Percentiles rank a stretch among this genome's conserved stretches.
phyloP scores from a whole-genome alignment of 2,797 vertebrate species.

The Helicolenus hilgendorfi region DNA sequence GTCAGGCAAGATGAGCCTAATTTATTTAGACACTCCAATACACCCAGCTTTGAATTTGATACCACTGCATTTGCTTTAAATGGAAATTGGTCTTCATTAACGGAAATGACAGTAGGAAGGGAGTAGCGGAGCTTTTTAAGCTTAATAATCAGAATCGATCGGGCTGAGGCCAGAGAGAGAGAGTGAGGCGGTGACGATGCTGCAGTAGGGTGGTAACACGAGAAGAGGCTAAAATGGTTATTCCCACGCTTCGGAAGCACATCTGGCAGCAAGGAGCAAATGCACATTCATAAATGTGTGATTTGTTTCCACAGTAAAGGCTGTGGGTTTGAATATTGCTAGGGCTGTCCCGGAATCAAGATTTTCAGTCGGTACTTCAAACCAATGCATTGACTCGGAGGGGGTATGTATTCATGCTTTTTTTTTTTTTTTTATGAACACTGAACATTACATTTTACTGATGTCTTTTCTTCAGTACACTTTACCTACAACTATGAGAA shows the following conservation, averaged over 20 bases:
- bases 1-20: conserved; percentile 57
- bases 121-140: conserved; percentile 70
- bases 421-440: background rate
- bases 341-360: background rate
- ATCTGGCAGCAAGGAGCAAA: conserved; percentile 38
- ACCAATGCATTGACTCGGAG: background rate
- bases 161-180: background rate
- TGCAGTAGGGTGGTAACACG: conserved; percentile 54
- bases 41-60: conserved; percentile 58
- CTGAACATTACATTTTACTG: background rate
- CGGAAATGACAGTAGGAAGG: conserved; percentile 50
- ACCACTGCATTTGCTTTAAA: conserved; percentile 49
- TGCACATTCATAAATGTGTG: conserved; percentile 54
- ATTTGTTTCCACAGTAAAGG: conserved; percentile 35
- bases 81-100: conserved; percentile 66
- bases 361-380: background rate
- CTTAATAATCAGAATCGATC: conserved; percentile 57
- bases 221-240: conserved; percentile 63
- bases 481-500: background rate
- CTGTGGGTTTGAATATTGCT: conserved; percentile 16
- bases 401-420: background rate
- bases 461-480: background rate
- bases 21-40: conserved; percentile 52
- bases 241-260: conserved; percentile 48
- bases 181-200: conserved; percentile 21